These are phyloP conservation scores for Drosophila stalkeri DNA, from an alignment of 2,888 invertebrate species.

Conservation along the genomic window DNA sequence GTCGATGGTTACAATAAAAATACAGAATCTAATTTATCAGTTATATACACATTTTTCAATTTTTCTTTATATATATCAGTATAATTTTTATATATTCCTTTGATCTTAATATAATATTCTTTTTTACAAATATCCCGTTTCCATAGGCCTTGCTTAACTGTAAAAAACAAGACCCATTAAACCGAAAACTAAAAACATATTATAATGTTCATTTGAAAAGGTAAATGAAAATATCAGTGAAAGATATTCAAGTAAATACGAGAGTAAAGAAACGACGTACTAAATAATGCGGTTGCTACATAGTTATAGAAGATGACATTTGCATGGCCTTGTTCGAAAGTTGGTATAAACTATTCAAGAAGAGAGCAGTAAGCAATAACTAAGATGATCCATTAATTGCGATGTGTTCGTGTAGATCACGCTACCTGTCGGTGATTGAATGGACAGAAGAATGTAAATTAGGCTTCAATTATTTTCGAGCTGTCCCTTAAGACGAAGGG, in stretches of 20 bases:
- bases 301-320: too few species aligned
- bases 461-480: not conserved
- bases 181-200: too few species aligned
- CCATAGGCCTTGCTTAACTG: not conserved
- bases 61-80: not conserved
- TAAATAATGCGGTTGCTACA: too few species aligned
- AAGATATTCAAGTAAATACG: not conserved
- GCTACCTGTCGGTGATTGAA: not conserved
- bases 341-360: not conserved
- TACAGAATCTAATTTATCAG: too few species aligned
- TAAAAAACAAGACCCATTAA: too few species aligned
- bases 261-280: not conserved
- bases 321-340: not conserved
- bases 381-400: not conserved
- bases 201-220: too few species aligned
- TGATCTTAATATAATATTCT: not conserved
- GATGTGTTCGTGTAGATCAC: not conserved
- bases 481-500: conserved; percentile 7
- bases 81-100: too few species aligned
- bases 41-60: too few species aligned
- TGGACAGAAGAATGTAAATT: conserved; percentile 22
- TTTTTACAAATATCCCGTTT: not conserved
- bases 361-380: not conserved
- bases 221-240: too few species aligned
- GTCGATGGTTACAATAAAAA: not conserved